A percentile compares a stretch with the other conserved stretches of the same genome.
phyloP scores from a whole-genome alignment of 2,113 vertebrate species.

The Tetrax tetrax region DNA sequence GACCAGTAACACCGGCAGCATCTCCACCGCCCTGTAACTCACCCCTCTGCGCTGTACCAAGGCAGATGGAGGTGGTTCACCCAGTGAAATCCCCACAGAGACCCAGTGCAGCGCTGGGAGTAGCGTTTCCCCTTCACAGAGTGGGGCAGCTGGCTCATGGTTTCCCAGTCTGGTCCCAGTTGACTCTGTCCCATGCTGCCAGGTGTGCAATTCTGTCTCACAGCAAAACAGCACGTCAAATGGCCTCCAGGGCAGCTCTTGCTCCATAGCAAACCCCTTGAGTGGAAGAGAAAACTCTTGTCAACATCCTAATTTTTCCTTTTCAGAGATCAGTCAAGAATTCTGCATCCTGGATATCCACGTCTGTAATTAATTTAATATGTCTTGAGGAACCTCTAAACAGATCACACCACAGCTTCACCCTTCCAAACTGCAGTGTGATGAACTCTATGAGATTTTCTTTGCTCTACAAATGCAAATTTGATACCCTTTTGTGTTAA shows the following conservation, averaged over 20 bases:
- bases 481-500: neutral
- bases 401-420: neutral
- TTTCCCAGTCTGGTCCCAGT: neutral
- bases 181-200: fast-evolving
- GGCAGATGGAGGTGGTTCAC: neutral
- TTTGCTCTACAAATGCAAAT: conserved; percentile 2
- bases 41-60: fast-evolving
- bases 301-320: neutral
- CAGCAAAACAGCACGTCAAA: fast-evolving
- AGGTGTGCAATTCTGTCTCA: neutral
- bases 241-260: neutral
- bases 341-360: neutral
- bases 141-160: fast-evolving
- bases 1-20: neutral
- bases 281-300: neutral
- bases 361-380: fast-evolving
- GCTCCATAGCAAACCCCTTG: neutral
- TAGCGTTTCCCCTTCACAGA: fast-evolving
- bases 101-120: fast-evolving
- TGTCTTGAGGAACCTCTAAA: neutral
- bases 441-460: neutral
- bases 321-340: neutral
- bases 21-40: neutral
- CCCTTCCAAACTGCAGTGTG: neutral
- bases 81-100: neutral